Percentiles rank a stretch among this genome's conserved stretches.
Evolutionary conservation across 2,797 vertebrate species (phyloP).

Genomic region (Periparus ater): DNA sequence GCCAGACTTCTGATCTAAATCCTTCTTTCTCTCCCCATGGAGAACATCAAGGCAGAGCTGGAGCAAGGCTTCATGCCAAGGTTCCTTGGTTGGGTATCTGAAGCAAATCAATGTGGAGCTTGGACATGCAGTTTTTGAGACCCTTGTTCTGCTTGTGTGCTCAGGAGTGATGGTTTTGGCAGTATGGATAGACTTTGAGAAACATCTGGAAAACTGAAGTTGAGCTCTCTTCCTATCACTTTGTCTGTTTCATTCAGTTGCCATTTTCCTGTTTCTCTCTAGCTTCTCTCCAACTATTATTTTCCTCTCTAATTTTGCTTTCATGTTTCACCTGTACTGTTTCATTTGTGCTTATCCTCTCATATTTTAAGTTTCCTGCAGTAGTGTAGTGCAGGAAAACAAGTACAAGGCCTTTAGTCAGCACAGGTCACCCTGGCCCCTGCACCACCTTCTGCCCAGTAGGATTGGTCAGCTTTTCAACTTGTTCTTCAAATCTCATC

Average conservation of each 20-base stretch:
- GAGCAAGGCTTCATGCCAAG: not conserved
- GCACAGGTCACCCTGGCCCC: not conserved
- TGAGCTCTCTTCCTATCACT: not conserved
- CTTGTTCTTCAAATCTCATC: not conserved
- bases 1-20: not conserved
- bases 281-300: not conserved
- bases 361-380: not conserved
- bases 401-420: not conserved
- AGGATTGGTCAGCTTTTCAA: not conserved
- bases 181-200: not conserved
- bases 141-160: not conserved
- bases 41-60: not conserved
- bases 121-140: not conserved
- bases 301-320: not conserved
- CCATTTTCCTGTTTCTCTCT: not conserved
- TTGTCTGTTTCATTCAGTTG: not conserved
- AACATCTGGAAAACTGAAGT: not conserved
- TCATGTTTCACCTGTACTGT: not conserved
- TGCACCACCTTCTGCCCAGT: not conserved
- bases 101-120: not conserved
- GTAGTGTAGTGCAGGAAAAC: not conserved
- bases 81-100: rapidly evolving
- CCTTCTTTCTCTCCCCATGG: not conserved
- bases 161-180: not conserved
- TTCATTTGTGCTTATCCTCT: not conserved